Evolutionary conservation across 2,113 vertebrate species (phyloP).

Genomic region (Lampris megalopsis): DNA sequence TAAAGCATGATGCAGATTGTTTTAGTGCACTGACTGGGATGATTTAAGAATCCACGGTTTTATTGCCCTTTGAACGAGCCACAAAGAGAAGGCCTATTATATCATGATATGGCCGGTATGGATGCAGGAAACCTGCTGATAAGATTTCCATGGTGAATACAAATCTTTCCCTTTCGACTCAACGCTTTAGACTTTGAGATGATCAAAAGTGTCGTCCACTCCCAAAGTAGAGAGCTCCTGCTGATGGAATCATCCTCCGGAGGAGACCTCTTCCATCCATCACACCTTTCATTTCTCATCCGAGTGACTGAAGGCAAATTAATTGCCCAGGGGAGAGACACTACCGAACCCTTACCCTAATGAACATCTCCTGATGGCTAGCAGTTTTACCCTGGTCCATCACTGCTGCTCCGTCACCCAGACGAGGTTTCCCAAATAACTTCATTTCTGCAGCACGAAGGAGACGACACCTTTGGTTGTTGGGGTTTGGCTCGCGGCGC

Average conservation of each 20-base stretch:
- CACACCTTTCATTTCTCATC: too few relatives aligned
- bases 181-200: not conserved
- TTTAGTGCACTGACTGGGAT: conserved; percentile 9
- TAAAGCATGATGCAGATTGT: conserved; percentile 4
- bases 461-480: not conserved
- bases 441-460: not conserved
- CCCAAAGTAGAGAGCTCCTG: too few relatives aligned
- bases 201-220: not conserved
- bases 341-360: not conserved
- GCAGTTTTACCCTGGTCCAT: too few relatives aligned
- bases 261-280: too few relatives aligned
- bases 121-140: conserved; percentile 61
- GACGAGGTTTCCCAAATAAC: not conserved
- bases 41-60: conserved; percentile 25
- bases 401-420: not conserved
- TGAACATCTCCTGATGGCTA: not conserved
- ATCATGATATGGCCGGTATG: conserved; percentile 60
- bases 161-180: conserved; percentile 15
- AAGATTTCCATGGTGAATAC: conserved; percentile 52
- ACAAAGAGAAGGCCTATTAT: conserved; percentile 45
- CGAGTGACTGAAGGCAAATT: not conserved
- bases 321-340: not conserved
- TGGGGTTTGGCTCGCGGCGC: not conserved
- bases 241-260: too few relatives aligned
- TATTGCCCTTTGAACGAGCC: conserved; percentile 39